These are phyloP conservation scores for Phyllopteryx taeniolatus DNA, from an alignment of 2,113 vertebrate species.

Conservation along the genomic window DNA sequence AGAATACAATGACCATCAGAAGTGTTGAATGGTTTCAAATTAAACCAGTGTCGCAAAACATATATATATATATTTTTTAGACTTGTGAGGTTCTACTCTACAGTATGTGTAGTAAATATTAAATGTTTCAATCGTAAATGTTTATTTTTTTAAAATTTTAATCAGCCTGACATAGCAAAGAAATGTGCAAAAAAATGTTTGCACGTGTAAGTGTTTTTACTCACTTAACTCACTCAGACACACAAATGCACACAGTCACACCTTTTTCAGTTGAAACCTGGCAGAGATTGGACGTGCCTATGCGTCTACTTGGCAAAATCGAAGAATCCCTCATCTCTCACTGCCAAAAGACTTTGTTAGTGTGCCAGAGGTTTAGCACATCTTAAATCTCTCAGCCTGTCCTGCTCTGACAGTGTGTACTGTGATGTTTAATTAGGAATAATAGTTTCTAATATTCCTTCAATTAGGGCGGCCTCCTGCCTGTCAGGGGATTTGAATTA, in stretches of 20 bases:
- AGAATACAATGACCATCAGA: too few relatives aligned
- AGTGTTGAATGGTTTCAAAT: too few relatives aligned
- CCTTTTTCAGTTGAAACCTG: conserved; percentile 58
- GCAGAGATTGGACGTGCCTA: conserved; percentile 47
- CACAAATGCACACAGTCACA: conserved; percentile 26
- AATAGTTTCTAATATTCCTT: conserved; percentile 73
- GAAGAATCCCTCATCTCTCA: conserved; percentile 58
- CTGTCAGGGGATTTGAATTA: conserved; percentile 49
- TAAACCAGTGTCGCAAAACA: neutral
- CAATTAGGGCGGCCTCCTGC: conserved; percentile 60
- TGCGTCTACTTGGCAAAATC: conserved; percentile 56
- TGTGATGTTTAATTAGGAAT: conserved; percentile 78
- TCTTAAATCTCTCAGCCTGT: conserved; percentile 66
- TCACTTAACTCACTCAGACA: conserved; percentile 10
- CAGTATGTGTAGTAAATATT: too few relatives aligned
- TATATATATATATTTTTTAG: neutral
- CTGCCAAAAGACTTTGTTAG: conserved; percentile 67
- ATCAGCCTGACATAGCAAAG: neutral
- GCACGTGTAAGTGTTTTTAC: conserved; percentile 3
- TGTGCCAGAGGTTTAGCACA: conserved; percentile 69
- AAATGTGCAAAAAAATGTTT: neutral
- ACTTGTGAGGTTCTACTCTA: too few relatives aligned
- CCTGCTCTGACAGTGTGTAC: conserved; percentile 67
- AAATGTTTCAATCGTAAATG: neutral
- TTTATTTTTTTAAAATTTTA: neutral